Base-by-base conservation (phyloP, 2,113 vertebrate genomes). In the cattle (Bos taurus) region DNA sequence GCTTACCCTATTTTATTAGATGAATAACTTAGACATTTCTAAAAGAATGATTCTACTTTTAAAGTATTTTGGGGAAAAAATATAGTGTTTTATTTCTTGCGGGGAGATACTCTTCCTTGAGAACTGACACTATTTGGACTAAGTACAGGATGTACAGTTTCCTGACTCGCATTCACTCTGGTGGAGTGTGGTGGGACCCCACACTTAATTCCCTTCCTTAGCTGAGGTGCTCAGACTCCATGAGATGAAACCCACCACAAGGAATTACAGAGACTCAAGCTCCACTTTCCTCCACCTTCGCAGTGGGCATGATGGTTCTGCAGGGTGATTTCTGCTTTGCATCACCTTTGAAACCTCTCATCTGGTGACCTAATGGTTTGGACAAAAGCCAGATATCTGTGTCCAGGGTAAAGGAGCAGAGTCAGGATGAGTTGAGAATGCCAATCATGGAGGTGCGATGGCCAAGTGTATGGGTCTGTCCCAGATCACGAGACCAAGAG, bases 271-370 rank as follows among this genome's bases (percentile, higher is more conserved):
- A 4, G n/a, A 26, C 26, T 46, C 16, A 5, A 43, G 52, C 11
- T 6, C 1, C 33, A 2, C 10, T 46, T 14, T 40, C 15, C 28
- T 74, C 25, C 0, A 0, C 19, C 2, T 6, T 1, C 16, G 5
- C 8, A 1, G 2, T 33, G 40, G 50, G 6, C 2, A 0, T 3
- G 14, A 1, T 3, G 6, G 16, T 23, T 46, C 36, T 0, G 0
- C 1, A 2, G 30, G 3, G 6, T 26, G 6, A 28, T 19, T 15
- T 88, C 77, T 23, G 16, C 40, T 48, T 78, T n/a, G 10, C 17
- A 25, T 74, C 43, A 1, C n/a, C 48, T 88, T 86, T 56, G 50
- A 40, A 62, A 28, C 28, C 57, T 50, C 80, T 43, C 6, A 12
- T 21, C 30, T 71, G 28, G 46, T 62, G n/a, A 71, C 43, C 13